Conservation (phyloP, 2,113 vertebrate species). For the Eupsittula cactorum region DNA sequence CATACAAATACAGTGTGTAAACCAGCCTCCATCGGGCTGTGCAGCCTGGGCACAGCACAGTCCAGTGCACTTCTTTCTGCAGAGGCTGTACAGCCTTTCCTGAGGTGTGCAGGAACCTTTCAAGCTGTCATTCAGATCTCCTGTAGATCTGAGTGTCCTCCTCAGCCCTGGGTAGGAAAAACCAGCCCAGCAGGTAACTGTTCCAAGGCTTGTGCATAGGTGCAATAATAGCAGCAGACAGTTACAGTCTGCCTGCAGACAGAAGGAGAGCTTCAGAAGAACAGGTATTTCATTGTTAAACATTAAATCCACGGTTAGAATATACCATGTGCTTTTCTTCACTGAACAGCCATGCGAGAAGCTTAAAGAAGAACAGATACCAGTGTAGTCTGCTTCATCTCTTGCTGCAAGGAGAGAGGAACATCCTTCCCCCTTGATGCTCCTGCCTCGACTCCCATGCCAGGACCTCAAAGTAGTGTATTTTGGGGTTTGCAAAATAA, state of each 20-base stretch:
- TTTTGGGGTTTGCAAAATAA: not conserved
- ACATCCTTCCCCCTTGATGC: not conserved
- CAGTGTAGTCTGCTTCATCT: not conserved
- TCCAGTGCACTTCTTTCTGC: not conserved
- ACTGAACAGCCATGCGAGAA: not conserved
- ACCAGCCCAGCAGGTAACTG: conserved; percentile 35
- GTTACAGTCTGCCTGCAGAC: not conserved
- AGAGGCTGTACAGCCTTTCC: not conserved
- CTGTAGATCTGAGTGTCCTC: not conserved
- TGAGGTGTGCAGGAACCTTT: not conserved
- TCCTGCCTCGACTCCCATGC: not conserved
- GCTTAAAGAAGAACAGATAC: not conserved
- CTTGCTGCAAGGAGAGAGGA: not conserved
- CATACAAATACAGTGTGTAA: not conserved
- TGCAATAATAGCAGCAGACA: not conserved
- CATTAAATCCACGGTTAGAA: not conserved
- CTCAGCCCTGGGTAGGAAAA: not conserved
- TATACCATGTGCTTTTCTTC: not conserved
- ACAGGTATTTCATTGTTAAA: not conserved
- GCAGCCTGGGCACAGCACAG: not conserved
- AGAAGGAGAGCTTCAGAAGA: not conserved
- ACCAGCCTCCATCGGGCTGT: not conserved
- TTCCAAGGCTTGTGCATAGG: not conserved
- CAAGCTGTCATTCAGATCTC: not conserved
- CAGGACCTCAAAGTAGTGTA: not conserved